Conservation (phyloP, 2,797 vertebrate genomes). For the Dromococcyx pavoninus region DNA sequence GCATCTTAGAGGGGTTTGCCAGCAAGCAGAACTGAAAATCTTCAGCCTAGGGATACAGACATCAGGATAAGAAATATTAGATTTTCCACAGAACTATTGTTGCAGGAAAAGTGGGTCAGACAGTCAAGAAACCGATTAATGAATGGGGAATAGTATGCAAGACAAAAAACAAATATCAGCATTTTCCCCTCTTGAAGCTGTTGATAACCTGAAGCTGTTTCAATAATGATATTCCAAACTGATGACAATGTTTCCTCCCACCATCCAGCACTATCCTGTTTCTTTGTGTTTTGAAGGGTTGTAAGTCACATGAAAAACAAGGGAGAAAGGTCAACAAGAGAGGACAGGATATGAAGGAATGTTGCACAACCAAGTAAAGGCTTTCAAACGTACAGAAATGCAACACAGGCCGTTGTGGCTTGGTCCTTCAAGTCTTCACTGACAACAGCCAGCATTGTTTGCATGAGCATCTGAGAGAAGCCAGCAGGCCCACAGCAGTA, state of each 20-base stretch:
- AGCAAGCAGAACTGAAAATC: conserved; percentile 27
- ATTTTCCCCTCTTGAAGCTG: conserved; percentile 45
- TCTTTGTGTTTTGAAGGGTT: conserved; percentile 53
- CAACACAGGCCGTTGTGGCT: not conserved
- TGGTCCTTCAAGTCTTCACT: not conserved
- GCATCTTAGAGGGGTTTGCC: not conserved
- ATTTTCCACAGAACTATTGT: conserved; percentile 73
- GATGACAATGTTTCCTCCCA: conserved; percentile 63
- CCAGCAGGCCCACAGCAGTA: not conserved
- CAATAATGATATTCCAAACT: conserved; percentile 74
- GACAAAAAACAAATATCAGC: conserved; percentile 73
- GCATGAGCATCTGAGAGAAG: not conserved
- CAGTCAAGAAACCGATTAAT: conserved; percentile 72
- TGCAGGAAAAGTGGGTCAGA: conserved; percentile 77
- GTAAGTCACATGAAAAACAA: conserved; percentile 52
- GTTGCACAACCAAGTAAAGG: not conserved
- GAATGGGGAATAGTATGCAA: conserved; percentile 69
- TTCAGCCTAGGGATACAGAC: conserved; percentile 35
- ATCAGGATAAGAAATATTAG: conserved; percentile 59
- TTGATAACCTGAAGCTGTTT: conserved; percentile 76
- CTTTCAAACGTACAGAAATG: not conserved
- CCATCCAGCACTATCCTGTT: conserved; percentile 42
- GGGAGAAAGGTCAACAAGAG: conserved; percentile 62
- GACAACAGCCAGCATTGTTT: not conserved
- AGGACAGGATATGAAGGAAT: conserved; percentile 69